Percentiles rank a stretch among this genome's conserved stretches.
phyloP scores from a whole-genome alignment of 2,797 vertebrate species.

The Rhinella marina region DNA sequence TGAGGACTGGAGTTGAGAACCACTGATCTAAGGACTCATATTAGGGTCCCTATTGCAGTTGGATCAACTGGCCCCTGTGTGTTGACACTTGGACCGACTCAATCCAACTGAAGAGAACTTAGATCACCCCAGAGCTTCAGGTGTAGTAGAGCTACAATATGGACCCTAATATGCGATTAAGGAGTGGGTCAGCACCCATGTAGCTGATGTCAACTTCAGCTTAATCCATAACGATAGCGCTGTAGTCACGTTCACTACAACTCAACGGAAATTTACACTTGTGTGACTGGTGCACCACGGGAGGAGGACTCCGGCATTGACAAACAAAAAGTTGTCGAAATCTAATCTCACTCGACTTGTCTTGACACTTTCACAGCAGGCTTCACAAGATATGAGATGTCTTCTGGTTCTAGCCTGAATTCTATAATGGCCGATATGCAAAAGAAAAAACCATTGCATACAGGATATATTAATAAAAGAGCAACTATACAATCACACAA shows the following conservation, averaged over 20 bases:
- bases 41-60: no score
- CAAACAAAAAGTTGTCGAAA: neutral
- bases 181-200: no score
- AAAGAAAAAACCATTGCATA: neutral
- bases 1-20: no score
- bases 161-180: neutral
- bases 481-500: neutral
- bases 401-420: neutral
- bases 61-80: no score
- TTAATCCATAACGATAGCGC: neutral
- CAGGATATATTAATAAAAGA: neutral
- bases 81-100: no score
- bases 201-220: neutral
- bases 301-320: neutral
- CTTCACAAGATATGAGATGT: neutral
- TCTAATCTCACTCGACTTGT: neutral
- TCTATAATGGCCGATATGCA: neutral
- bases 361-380: neutral
- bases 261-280: neutral
- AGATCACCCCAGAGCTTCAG: neutral
- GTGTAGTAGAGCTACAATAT: neutral
- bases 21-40: no score
- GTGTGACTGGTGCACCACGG: neutral
- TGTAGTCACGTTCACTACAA: neutral
- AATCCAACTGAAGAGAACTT: neutral